Conservation (phyloP, 1,140 invertebrate genomes). For the Drosophila sechellia region DNA sequence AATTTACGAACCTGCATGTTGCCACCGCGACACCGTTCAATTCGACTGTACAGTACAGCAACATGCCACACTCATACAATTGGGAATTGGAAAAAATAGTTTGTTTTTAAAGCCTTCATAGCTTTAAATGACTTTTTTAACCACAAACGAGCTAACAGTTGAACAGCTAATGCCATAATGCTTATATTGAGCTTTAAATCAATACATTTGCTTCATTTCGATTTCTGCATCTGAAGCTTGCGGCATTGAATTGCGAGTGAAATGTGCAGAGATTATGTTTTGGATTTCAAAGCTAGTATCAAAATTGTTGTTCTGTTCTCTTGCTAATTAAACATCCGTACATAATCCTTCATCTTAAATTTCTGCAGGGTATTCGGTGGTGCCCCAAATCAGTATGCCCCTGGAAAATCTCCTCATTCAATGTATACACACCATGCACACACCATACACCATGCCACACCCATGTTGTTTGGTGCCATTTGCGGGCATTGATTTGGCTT, state of each 20-base stretch:
- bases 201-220: too few species aligned
- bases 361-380: constrained; percentile 12
- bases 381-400: constrained; percentile 1
- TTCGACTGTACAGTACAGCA: background rate
- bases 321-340: background rate
- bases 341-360: background rate
- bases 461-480: constrained; percentile 59
- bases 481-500: constrained; percentile 74
- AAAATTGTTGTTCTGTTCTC: too few species aligned
- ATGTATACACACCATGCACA: constrained; percentile 10
- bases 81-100: background rate
- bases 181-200: too few species aligned
- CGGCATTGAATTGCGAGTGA: background rate
- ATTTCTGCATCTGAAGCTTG: background rate
- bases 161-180: too few species aligned
- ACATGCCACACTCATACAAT: background rate
- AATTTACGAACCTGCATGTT: constrained; percentile 71
- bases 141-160: background rate
- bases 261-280: too few species aligned
- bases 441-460: constrained; percentile 14
- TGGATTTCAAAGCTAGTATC: too few species aligned
- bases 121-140: background rate
- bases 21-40: constrained; percentile 11
- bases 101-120: too few species aligned
- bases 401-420: constrained; percentile 39